These are phyloP conservation scores for Galeopterus variegatus DNA, from an alignment of 2,113 vertebrate genomes.

Conservation along the genomic window DNA sequence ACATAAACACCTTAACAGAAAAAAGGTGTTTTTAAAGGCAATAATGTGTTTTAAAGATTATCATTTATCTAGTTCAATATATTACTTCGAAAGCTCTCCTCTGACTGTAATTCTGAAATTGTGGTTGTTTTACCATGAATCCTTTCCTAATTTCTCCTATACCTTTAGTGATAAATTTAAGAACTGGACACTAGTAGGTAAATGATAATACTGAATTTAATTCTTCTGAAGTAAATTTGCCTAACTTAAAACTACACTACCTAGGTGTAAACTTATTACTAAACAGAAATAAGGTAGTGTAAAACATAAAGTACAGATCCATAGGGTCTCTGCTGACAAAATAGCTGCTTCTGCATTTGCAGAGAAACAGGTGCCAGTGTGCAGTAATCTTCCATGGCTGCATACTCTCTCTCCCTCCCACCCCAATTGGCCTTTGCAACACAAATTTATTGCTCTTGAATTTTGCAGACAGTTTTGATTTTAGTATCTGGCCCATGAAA, in stretches of 20 bases:
- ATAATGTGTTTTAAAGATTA: not conserved
- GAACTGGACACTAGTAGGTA: not conserved
- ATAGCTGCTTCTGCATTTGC: not conserved
- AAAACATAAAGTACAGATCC: not conserved
- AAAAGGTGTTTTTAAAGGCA: not conserved
- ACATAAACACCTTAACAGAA: not conserved
- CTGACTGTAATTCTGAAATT: not conserved
- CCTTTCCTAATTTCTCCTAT: not conserved
- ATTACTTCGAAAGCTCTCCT: not conserved
- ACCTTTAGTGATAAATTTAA: not conserved
- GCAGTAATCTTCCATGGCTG: not conserved
- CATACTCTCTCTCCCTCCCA: not conserved
- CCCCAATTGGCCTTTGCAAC: not conserved
- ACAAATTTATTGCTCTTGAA: constrained; percentile 50
- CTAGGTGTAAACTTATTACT: not conserved
- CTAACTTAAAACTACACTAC: not conserved
- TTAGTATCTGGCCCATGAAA: constrained; percentile 58
- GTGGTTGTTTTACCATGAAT: not conserved
- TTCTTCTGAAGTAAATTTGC: not conserved
- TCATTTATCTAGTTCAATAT: not conserved
- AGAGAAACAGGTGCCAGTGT: not conserved
- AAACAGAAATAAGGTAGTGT: not conserved
- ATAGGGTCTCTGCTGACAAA: not conserved
- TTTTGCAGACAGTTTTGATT: constrained; percentile 65
- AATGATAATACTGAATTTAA: not conserved